phyloP scores from a whole-genome alignment of 2,888 invertebrate genomes.

The Rapana venosa region DNA sequence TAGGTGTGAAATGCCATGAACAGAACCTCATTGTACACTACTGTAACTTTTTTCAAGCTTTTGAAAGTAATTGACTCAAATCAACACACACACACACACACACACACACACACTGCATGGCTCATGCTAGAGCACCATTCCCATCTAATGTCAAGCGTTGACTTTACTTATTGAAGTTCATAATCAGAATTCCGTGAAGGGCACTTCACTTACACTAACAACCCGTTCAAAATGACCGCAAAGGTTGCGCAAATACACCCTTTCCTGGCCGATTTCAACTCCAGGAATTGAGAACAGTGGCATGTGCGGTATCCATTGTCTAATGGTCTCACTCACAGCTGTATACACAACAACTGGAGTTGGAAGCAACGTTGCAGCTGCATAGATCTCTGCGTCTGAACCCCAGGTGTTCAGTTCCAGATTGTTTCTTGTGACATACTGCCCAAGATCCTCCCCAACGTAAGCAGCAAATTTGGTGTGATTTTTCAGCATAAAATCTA shows the following conservation, averaged over 20 bases:
- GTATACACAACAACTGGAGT: background rate
- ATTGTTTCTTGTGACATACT: background rate
- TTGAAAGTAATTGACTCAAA: no score
- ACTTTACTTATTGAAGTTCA: no score
- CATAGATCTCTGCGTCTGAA: slow-evolving; percentile 2
- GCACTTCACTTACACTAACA: background rate
- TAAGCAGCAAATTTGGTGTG: background rate
- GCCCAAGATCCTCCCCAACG: background rate
- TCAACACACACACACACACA: no score
- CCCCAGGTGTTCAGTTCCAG: slow-evolving; percentile 4
- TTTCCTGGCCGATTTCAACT: background rate
- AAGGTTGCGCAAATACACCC: slow-evolving; percentile 1
- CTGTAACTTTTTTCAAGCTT: no score
- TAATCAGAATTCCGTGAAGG: background rate
- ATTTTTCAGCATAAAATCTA: background rate
- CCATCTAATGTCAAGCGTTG: no score
- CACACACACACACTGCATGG: no score
- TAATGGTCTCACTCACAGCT: background rate
- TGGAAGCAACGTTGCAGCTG: background rate
- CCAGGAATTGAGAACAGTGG: slow-evolving; percentile 10
- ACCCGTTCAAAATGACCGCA: slow-evolving; percentile 1
- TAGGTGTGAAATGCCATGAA: no score
- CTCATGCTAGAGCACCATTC: no score
- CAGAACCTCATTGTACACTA: no score
- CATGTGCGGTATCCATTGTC: background rate